A percentile compares a stretch with the other conserved stretches of the same genome.
Conservation (phyloP, 2,888 invertebrate species). For the Meliscaeva auricollis region DNA sequence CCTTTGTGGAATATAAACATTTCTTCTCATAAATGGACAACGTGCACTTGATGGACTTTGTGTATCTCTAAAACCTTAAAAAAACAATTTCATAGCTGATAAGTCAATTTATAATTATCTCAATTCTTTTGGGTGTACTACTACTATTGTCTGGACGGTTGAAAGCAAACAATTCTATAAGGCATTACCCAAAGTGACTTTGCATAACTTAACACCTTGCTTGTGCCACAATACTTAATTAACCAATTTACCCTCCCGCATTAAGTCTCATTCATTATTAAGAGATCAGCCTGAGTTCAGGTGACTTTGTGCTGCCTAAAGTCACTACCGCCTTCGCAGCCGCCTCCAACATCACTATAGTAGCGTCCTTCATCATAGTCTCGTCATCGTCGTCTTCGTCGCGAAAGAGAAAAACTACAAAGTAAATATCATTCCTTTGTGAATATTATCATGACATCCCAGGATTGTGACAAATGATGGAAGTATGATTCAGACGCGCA, state of each 20-base stretch:
- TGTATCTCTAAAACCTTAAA: too few species aligned
- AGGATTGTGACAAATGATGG: conserved; percentile 72
- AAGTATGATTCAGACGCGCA: conserved; percentile 69
- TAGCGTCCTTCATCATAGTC: not conserved
- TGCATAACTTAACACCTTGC: conserved; percentile 71
- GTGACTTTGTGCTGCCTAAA: conserved; percentile 43
- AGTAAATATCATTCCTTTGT: conserved; percentile 68
- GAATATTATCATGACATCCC: conserved; percentile 62
- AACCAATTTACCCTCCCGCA: conserved; percentile 71
- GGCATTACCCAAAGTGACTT: conserved; percentile 44
- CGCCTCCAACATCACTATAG: not conserved
- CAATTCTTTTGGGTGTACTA: not conserved
- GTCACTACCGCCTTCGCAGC: not conserved
- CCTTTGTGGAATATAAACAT: too few species aligned
- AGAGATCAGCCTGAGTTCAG: conserved; percentile 65
- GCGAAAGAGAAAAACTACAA: conserved; percentile 44
- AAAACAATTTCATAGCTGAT: too few species aligned
- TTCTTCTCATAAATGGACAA: too few species aligned
- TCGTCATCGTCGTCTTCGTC: not conserved
- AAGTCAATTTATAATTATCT: too few species aligned
- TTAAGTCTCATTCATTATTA: conserved; percentile 50
- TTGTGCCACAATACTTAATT: conserved; percentile 67
- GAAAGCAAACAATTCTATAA: not conserved
- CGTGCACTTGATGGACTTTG: too few species aligned
- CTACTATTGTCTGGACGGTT: not conserved